Percentiles rank a stretch among this genome's conserved stretches.
phyloP scores from a whole-genome alignment of 2,888 invertebrate genomes.

The Agonopterix arenella region DNA sequence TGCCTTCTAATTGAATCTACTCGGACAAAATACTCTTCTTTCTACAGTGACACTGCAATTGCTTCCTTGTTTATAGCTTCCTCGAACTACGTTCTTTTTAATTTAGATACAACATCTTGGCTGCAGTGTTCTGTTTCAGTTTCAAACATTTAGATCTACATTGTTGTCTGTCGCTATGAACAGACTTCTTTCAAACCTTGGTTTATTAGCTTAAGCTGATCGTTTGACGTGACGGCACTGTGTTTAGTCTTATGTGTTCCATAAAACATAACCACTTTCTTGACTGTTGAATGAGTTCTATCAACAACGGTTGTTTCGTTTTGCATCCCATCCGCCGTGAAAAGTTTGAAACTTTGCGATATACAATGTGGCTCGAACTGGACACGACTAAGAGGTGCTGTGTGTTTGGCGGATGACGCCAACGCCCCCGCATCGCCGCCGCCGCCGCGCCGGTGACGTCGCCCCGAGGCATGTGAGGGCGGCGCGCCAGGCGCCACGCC shows the following conservation, averaged over 20 bases:
- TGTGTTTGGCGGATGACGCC: constrained; percentile 46
- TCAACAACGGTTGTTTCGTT: constrained; percentile 30
- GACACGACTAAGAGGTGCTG: constrained; percentile 15
- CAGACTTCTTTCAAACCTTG: background rate
- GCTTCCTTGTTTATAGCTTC: constrained; percentile 3
- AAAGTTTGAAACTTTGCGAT: constrained; percentile 34
- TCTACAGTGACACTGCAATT: constrained; percentile 20
- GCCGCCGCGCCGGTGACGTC: constrained; percentile 20
- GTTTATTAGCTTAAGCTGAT: background rate
- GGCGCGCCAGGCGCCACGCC: constrained; percentile 23
- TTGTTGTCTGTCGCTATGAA: background rate
- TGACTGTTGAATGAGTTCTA: constrained; percentile 20
- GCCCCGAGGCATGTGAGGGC: constrained; percentile 12
- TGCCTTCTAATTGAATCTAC: constrained; percentile 22
- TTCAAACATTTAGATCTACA: background rate
- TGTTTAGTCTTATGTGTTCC: constrained; percentile 45
- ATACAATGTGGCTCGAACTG: constrained; percentile 15
- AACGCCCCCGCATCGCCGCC: constrained; percentile 41
- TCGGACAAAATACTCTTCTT: constrained; percentile 19
- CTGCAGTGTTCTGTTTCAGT: background rate
- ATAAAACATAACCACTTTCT: constrained; percentile 22
- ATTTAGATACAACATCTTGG: no score
- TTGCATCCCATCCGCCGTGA: constrained; percentile 25
- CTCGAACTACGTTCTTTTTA: no score
- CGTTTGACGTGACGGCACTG: constrained; percentile 8